Conservation (phyloP, 2,113 vertebrate genomes). For the Lagopus muta region DNA sequence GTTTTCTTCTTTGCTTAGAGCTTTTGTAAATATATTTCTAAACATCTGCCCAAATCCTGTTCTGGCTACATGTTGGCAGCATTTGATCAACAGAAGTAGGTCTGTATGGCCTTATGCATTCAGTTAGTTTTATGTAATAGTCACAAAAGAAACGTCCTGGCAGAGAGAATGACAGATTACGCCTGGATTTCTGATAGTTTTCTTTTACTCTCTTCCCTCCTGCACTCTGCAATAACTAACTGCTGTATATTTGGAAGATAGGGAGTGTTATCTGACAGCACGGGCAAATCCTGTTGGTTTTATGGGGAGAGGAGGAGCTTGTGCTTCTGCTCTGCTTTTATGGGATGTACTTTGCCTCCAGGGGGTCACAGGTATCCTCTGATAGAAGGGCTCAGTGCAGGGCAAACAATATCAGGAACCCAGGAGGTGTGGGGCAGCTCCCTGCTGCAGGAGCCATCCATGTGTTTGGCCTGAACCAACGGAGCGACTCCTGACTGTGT, state of each 20-base stretch:
- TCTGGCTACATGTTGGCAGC: rapidly evolving
- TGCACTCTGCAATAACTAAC: rapidly evolving
- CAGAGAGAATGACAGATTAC: not conserved
- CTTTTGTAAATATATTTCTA: not conserved
- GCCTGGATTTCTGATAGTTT: no score
- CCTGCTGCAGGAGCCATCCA: rapidly evolving
- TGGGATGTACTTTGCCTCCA: rapidly evolving
- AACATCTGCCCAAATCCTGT: not conserved
- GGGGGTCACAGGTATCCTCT: not conserved
- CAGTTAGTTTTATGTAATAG: rapidly evolving
- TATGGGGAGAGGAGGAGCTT: no score
- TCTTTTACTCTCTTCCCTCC: not conserved
- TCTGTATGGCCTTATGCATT: rapidly evolving
- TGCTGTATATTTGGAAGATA: rapidly evolving
- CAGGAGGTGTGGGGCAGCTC: not conserved
- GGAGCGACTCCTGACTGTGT: rapidly evolving
- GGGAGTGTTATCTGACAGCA: rapidly evolving
- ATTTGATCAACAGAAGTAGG: rapidly evolving
- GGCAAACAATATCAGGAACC: rapidly evolving
- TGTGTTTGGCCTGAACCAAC: rapidly evolving
- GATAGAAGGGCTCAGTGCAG: not conserved
- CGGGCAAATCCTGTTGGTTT: not conserved
- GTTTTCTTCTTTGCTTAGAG: not conserved
- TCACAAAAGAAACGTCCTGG: not conserved
- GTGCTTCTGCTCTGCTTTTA: not conserved